Evolutionary conservation across 1,140 invertebrate genomes (phyloP).

Genomic region (Hylaeus anthracinus): DNA sequence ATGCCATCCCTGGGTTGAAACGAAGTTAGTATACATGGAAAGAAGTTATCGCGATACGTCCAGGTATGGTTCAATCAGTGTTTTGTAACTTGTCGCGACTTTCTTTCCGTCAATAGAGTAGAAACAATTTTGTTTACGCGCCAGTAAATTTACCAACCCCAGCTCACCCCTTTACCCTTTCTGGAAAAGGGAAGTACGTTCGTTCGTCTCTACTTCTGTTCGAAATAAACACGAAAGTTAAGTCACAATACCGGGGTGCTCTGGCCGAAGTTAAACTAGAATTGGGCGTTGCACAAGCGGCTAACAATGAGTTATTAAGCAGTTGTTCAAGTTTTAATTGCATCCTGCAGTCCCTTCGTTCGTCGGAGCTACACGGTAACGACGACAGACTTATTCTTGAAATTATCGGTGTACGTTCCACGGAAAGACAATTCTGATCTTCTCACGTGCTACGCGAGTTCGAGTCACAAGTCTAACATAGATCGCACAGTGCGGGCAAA

Average conservation of each 20-base stretch:
- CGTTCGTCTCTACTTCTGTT: conserved; percentile 17
- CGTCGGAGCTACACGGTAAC: conserved; percentile 35
- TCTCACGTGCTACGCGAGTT: background rate
- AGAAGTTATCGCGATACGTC: too few relatives aligned
- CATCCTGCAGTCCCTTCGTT: conserved; percentile 50
- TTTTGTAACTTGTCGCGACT: too few relatives aligned
- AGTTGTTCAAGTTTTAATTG: conserved; percentile 74
- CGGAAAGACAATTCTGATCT: background rate
- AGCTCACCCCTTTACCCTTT: too few relatives aligned
- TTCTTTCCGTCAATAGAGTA: conserved; percentile 7
- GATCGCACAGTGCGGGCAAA: too few relatives aligned
- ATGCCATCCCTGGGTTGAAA: too few relatives aligned
- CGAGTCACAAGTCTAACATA: too few relatives aligned
- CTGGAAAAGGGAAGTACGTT: conserved; percentile 17
- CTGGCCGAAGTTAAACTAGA: conserved; percentile 64
- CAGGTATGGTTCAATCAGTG: too few relatives aligned
- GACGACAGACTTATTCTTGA: conserved; percentile 54
- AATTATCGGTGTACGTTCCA: conserved; percentile 28
- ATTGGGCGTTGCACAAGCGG: conserved; percentile 67
- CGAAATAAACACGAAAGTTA: conserved; percentile 54
- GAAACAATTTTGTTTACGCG: conserved; percentile 27
- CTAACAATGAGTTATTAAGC: conserved; percentile 71
- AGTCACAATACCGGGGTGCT: conserved; percentile 38
- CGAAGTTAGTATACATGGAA: too few relatives aligned
- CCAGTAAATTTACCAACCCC: conserved; percentile 19